Conservation (phyloP, 2,113 vertebrate genomes). For the Eidolon helvum region DNA sequence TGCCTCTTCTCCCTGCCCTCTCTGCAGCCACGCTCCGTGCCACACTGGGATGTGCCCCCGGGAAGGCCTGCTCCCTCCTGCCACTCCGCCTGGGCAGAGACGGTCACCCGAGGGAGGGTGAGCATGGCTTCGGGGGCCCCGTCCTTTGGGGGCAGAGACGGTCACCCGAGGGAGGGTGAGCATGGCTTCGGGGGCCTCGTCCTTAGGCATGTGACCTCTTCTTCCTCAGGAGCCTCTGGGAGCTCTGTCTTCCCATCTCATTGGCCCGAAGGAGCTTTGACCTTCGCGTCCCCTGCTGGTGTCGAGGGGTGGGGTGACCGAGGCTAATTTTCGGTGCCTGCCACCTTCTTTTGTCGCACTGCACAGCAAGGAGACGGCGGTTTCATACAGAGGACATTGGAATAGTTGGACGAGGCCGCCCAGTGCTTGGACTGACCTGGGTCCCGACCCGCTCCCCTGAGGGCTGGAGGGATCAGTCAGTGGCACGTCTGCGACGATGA, state of each 20-base stretch:
- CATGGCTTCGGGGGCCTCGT: not conserved
- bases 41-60: not conserved
- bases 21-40: not conserved
- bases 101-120: not conserved
- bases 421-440: not conserved
- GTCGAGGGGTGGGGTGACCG: too few species aligned
- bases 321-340: not conserved
- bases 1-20: not conserved
- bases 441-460: too few species aligned
- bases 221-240: not conserved
- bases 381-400: fast-evolving
- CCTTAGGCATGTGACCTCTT: too few species aligned
- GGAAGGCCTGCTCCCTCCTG: too few species aligned
- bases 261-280: not conserved
- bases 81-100: too few species aligned
- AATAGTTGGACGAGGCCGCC: not conserved
- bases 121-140: not conserved
- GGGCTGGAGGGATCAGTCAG: not conserved
- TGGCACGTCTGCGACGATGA: not conserved
- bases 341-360: not conserved
- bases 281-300: too few species aligned
- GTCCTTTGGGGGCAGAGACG: too few species aligned
- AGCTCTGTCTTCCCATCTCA: not conserved
- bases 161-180: not conserved
- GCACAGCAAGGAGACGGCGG: not conserved